These are phyloP conservation scores for Lytechinus variegatus DNA, from an alignment of 35 echinoderm and acorn worm species.

Conservation along the genomic window DNA sequence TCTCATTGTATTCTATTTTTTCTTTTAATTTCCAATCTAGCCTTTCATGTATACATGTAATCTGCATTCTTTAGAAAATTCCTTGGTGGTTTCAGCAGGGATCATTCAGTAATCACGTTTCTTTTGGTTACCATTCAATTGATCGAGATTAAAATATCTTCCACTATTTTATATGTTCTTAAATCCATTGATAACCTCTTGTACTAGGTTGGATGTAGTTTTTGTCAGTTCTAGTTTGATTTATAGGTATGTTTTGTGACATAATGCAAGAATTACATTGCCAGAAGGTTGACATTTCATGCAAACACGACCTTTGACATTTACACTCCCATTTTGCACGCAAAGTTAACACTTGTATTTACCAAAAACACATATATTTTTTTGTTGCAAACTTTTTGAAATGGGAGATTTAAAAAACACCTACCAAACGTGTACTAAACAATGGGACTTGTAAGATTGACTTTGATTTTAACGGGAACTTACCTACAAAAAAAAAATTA, in stretches of 20 bases:
- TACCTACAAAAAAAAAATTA: neutral
- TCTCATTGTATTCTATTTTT: neutral
- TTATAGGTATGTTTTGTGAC: neutral
- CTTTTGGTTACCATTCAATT: neutral
- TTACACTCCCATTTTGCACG: neutral
- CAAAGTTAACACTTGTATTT: neutral
- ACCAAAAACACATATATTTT: neutral
- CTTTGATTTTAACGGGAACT: constrained; percentile 12
- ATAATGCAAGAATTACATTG: neutral
- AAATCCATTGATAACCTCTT: neutral
- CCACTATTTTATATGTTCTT: neutral
- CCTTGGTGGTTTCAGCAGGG: neutral
- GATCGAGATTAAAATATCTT: neutral
- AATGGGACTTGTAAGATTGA: neutral
- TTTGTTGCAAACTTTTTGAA: neutral
- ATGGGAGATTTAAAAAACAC: neutral
- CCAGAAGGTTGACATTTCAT: neutral
- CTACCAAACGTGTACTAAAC: neutral
- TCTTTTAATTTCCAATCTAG: neutral
- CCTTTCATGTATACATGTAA: neutral
- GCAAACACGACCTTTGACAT: constrained; percentile 9
- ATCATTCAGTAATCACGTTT: neutral
- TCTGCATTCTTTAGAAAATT: neutral
- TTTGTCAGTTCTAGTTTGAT: neutral
- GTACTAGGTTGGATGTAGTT: neutral